These are phyloP conservation scores for Pollenia griseotomentosa DNA, from an alignment of 2,888 invertebrate genomes.

Conservation along the genomic window DNA sequence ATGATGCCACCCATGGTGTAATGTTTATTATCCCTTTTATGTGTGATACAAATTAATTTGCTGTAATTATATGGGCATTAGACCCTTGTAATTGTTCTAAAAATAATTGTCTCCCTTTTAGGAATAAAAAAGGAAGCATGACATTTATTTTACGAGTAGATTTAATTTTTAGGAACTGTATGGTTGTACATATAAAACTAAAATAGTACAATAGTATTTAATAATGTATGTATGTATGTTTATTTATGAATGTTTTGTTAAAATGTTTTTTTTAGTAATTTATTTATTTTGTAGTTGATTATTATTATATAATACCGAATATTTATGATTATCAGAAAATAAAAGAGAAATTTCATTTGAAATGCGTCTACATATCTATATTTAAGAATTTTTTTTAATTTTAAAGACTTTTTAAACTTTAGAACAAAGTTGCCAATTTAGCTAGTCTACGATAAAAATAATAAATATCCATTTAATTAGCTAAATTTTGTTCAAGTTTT, in stretches of 20 bases:
- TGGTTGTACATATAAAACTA: slow-evolving; percentile 40
- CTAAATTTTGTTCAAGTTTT: no score
- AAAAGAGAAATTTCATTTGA: no score
- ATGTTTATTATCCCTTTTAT: slow-evolving; percentile 44
- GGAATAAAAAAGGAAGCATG: not conserved
- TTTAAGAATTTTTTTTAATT: no score
- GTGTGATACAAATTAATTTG: slow-evolving; percentile 59
- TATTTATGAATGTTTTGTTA: slow-evolving; percentile 13
- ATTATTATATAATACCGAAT: not conserved
- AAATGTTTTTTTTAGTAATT: slow-evolving; percentile 7
- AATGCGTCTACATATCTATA: no score
- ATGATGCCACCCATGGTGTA: slow-evolving; percentile 54
- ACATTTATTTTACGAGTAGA: not conserved
- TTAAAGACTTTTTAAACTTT: no score
- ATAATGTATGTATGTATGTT: not conserved
- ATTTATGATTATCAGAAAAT: no score
- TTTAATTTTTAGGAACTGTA: slow-evolving; percentile 28
- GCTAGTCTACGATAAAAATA: no score
- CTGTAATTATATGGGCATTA: slow-evolving; percentile 57
- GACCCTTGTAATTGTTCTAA: slow-evolving; percentile 50
- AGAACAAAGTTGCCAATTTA: no score
- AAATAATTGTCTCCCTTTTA: slow-evolving; percentile 11
- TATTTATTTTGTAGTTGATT: slow-evolving; percentile 37
- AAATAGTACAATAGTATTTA: not conserved
- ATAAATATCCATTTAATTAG: no score